Evolutionary conservation across 2,888 invertebrate genomes (phyloP).

Genomic region (Erannis defoliaria): DNA sequence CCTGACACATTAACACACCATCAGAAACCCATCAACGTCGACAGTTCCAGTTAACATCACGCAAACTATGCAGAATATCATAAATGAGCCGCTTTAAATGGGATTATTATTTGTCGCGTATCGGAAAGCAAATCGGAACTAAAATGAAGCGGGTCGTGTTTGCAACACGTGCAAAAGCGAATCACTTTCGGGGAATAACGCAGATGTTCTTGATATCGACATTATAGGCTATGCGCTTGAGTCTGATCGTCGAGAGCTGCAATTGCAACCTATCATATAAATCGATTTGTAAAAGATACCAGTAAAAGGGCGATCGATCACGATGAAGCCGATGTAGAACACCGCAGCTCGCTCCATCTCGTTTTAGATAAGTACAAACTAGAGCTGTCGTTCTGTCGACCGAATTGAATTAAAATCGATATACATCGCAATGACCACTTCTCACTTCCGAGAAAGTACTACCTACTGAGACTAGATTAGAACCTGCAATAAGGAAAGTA

Average conservation of each 20-base stretch:
- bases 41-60: constrained; percentile 28
- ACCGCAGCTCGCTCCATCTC: constrained; percentile 58
- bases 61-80: not conserved
- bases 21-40: constrained; percentile 61
- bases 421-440: constrained; percentile 35
- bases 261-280: constrained; percentile 63
- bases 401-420: constrained; percentile 43
- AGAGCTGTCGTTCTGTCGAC: constrained; percentile 45
- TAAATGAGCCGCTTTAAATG: not conserved
- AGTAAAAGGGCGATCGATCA: constrained; percentile 71
- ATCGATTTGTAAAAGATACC: constrained; percentile 70
- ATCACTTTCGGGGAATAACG: constrained; percentile 54
- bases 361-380: constrained; percentile 60
- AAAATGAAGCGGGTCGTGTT: constrained; percentile 11
- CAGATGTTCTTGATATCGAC: constrained; percentile 52
- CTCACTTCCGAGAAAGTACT: constrained; percentile 39
- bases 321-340: constrained; percentile 61
- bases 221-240: constrained; percentile 56
- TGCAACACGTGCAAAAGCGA: constrained; percentile 54
- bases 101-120: not conserved
- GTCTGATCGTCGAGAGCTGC: constrained; percentile 57
- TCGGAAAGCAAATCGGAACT: not conserved
- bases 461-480: constrained; percentile 21
- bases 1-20: constrained; percentile 49
- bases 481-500: not conserved